phyloP scores from a whole-genome alignment of 2,888 invertebrate species.

The Ornithoptera alexandrae region DNA sequence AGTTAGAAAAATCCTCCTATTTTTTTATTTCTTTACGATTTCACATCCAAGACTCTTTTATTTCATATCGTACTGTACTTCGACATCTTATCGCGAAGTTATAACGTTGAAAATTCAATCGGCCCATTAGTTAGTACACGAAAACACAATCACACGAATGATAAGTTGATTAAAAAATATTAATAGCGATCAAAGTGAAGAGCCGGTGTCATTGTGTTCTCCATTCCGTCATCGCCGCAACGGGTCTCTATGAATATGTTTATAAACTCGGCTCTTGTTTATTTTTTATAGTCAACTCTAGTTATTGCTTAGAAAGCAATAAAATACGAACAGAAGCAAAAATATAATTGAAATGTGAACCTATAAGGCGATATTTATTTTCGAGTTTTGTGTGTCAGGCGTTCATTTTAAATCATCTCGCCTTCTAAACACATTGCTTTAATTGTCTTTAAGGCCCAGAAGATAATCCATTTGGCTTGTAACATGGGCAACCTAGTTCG shows the following conservation, averaged over 20 bases:
- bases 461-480: no score
- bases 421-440: no score
- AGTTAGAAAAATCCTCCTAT: no score
- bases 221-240: not conserved
- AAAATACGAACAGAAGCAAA: not conserved
- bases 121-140: constrained; percentile 4
- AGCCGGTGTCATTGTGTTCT: not conserved
- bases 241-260: not conserved
- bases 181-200: not conserved
- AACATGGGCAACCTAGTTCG: no score
- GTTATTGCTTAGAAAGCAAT: not conserved
- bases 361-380: not conserved
- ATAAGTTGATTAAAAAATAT: constrained; percentile 8
- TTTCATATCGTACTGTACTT: not conserved
- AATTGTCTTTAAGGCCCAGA: no score
- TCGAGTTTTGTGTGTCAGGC: no score
- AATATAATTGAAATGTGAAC: not conserved
- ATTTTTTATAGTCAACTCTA: not conserved
- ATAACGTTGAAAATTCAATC: not conserved
- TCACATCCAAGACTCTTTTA: not conserved
- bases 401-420: no score
- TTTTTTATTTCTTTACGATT: not conserved
- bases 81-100: not conserved
- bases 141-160: constrained; percentile 9
- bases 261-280: not conserved